Percentiles rank a stretch among this genome's conserved stretches.
phyloP scores from a whole-genome alignment of 2,113 vertebrate genomes.

The Labrus mixtus region DNA sequence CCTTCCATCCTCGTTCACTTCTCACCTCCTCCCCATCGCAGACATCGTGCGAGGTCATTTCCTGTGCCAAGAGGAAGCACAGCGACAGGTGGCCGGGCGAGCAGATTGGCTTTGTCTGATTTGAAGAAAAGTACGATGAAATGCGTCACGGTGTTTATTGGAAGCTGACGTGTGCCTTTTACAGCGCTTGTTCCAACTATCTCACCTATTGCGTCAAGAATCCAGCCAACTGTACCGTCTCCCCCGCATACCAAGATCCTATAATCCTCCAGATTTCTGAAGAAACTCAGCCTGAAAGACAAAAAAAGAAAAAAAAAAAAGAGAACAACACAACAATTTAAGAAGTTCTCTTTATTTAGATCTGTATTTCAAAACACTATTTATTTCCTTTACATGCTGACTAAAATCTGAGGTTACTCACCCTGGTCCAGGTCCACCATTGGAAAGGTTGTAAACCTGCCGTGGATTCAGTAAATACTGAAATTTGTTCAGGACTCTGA shows the following conservation, averaged over 20 bases:
- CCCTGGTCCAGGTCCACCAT: constrained; percentile 90
- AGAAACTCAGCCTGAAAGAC: constrained; percentile 88
- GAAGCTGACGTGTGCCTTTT: background rate
- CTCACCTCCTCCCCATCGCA: constrained; percentile 95
- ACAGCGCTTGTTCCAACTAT: background rate
- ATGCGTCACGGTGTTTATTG: background rate
- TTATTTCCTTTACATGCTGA: background rate
- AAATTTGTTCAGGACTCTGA: constrained; percentile 92
- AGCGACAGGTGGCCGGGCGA: constrained; percentile 88
- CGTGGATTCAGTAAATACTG: constrained; percentile 94
- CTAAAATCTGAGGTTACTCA: constrained; percentile 48
- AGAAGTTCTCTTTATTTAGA: background rate
- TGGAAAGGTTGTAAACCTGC: constrained; percentile 91
- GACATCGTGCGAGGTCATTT: constrained; percentile 93
- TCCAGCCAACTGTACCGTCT: constrained; percentile 96
- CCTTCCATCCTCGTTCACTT: background rate
- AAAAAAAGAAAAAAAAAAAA: background rate
- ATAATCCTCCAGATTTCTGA: constrained; percentile 86
- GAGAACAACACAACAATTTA: too few relatives aligned
- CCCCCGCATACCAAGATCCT: constrained; percentile 93
- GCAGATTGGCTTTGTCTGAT: constrained; percentile 89
- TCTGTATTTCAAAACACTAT: background rate
- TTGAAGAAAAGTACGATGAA: constrained; percentile 20
- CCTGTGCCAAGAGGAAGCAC: constrained; percentile 94
- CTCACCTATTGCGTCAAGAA: constrained; percentile 92